Evolutionary conservation across 1,140 invertebrate genomes (phyloP), one percentile per base, ranked within the genome.

Genomic region (Ectropis grisescens): DNA sequence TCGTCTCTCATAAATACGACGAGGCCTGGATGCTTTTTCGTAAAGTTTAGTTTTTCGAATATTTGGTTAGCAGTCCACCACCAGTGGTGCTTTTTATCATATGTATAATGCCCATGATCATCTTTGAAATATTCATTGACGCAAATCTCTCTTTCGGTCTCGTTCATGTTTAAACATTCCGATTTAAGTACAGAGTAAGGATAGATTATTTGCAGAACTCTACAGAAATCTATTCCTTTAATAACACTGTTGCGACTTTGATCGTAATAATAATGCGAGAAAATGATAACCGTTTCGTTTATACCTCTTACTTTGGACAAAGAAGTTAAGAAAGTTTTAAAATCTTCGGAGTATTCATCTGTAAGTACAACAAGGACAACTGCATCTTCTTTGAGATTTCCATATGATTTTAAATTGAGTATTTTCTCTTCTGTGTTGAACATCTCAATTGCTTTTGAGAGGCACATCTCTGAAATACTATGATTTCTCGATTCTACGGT

Each of bases 41-140:
- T 47, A 11, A 12, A 36, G 4, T 37, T 37, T 30, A 71, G n/a
- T 32, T 52, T 41, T 29, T 62, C 58, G 26, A 71, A 71, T 24
- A 68, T 37, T 28, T 33, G 55, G 41, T 66, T 68, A 3, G 51
- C 53, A 12, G 60, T 67, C 66, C 66, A 70, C 66, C 62, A 68
- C 64, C 64, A 68, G 14, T 47, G 47, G 31, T 65, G 62, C 33
- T 71, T 71, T n/a, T 41, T 45, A 41, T 59, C 47, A 4, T 46
- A 13, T 0, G 27, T 12, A 30, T 52, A 61, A 10, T 16, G 39
- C 3, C 58, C 58, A 19, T 57, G 41, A 33, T 53, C 43, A 29
- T 66, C 61, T 9, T 49, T 47, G 31, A 11, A 37, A 12, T 9
- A 29, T n/a, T 32, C 50, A 9, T 50, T 52, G 13, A 34, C 55